Evolutionary conservation across 2,113 vertebrate genomes (phyloP).

Genomic region (Recurvirostra avosetta): DNA sequence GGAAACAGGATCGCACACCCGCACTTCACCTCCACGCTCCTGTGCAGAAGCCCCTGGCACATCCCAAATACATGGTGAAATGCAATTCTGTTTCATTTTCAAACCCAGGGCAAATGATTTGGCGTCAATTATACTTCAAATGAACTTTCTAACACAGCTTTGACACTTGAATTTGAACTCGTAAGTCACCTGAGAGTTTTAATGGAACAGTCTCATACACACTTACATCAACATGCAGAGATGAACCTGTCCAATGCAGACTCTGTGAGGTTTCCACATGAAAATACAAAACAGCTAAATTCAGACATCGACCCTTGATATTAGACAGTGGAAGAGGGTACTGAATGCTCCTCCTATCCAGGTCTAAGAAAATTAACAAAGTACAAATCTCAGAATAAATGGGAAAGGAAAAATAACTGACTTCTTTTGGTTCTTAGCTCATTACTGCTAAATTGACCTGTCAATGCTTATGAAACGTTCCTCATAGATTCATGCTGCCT

Average conservation of each 20-base stretch:
- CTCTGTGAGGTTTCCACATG: not conserved
- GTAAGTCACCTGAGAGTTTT: not conserved
- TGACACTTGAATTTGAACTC: not conserved
- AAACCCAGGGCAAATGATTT: not conserved
- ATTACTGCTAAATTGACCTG: not conserved
- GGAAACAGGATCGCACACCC: not conserved
- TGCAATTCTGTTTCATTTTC: not conserved
- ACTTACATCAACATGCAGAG: fast-evolving
- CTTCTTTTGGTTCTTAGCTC: not conserved
- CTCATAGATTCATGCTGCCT: not conserved
- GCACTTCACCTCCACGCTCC: fast-evolving
- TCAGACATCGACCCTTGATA: fast-evolving
- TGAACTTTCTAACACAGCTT: not conserved
- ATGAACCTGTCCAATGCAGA: not conserved
- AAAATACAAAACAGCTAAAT: not conserved
- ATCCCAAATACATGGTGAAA: fast-evolving
- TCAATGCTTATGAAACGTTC: not conserved
- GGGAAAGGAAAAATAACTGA: not conserved
- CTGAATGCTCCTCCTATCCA: not conserved
- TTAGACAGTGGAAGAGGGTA: not conserved
- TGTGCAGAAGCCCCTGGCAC: not conserved
- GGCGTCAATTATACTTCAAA: not conserved
- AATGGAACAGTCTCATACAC: fast-evolving
- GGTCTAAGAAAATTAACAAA: not conserved
- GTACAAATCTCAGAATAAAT: not conserved